phyloP scores from a whole-genome alignment of 1,140 invertebrate genomes.

The Macrobrachium nipponense region DNA sequence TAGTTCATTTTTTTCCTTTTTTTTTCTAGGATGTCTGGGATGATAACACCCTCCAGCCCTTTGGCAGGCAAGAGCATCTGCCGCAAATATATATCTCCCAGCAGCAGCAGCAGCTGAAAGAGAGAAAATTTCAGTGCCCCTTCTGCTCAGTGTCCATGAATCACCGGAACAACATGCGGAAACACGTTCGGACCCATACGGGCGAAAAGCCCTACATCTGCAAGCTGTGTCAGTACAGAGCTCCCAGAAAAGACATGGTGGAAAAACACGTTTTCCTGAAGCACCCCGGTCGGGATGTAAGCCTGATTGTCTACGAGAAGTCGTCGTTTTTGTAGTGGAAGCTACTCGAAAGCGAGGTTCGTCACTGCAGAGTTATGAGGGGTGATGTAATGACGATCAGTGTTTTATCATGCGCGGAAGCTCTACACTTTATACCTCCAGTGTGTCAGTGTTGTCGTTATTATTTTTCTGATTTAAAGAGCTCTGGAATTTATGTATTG shows the following conservation, averaged over 20 bases:
- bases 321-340: not conserved
- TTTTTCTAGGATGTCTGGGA: conserved; percentile 56
- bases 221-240: conserved; percentile 41
- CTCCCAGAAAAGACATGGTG: conserved; percentile 48
- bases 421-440: too few relatives aligned
- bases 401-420: not conserved
- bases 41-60: conserved; percentile 26
- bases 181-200: conserved; percentile 49
- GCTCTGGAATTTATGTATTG: too few relatives aligned
- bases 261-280: conserved; percentile 52
- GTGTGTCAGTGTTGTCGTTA: too few relatives aligned
- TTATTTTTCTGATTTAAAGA: too few relatives aligned
- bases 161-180: conserved; percentile 55
- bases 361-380: too few relatives aligned
- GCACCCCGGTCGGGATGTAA: conserved; percentile 39
- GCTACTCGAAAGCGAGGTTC: too few relatives aligned
- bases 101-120: conserved; percentile 27
- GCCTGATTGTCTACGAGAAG: conserved; percentile 32
- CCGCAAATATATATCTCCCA: conserved; percentile 11
- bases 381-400: not conserved
- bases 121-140: conserved; percentile 37
- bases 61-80: conserved; percentile 17
- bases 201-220: conserved; percentile 53
- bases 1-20: conserved; percentile 48
- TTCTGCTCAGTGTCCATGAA: conserved; percentile 48